A percentile compares a stretch with the other conserved stretches of the same genome.
Conservation (phyloP, 1,140 invertebrate species). For the Pseudomyrmex dendroicus region DNA sequence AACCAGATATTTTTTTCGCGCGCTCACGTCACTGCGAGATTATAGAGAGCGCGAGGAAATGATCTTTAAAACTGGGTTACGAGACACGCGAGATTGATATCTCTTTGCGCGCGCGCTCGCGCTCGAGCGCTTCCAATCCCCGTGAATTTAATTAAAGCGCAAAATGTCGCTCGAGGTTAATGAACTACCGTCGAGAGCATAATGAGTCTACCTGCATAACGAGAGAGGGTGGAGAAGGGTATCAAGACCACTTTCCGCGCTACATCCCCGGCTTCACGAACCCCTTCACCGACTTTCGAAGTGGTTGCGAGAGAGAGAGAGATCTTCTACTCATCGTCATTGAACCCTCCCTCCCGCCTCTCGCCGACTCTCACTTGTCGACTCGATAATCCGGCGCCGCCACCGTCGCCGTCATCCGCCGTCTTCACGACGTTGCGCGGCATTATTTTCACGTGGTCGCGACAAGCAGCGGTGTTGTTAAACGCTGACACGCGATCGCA, state of each 20-base stretch:
- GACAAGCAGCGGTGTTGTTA: slow-evolving; percentile 21
- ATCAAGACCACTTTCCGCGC: slow-evolving; percentile 65
- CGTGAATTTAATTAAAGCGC: slow-evolving; percentile 55
- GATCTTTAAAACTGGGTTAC: slow-evolving; percentile 43
- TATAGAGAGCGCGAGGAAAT: slow-evolving; percentile 27
- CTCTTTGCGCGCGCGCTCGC: slow-evolving; percentile 13
- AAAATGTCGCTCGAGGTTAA: slow-evolving; percentile 58
- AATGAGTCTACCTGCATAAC: slow-evolving; percentile 63
- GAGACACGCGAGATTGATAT: slow-evolving; percentile 47
- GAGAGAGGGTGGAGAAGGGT: slow-evolving; percentile 55
- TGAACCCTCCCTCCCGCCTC: slow-evolving; percentile 49
- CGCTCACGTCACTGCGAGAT: not conserved
- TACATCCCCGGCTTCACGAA: slow-evolving; percentile 53
- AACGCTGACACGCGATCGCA: slow-evolving; percentile 39
- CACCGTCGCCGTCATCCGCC: not conserved
- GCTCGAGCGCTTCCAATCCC: slow-evolving; percentile 28
- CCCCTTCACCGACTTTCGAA: slow-evolving; percentile 62
- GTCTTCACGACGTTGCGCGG: not conserved
- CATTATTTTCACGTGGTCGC: slow-evolving; percentile 30
- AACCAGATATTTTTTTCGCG: slow-evolving; percentile 20
- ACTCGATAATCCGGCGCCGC: slow-evolving; percentile 37
- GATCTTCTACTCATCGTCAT: slow-evolving; percentile 58
- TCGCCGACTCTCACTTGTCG: slow-evolving; percentile 31
- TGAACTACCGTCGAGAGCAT: slow-evolving; percentile 54
- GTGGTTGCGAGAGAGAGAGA: slow-evolving; percentile 46